These are phyloP conservation scores for Mythimna albipuncta DNA, from an alignment of 2,888 invertebrate species.

Conservation along the genomic window DNA sequence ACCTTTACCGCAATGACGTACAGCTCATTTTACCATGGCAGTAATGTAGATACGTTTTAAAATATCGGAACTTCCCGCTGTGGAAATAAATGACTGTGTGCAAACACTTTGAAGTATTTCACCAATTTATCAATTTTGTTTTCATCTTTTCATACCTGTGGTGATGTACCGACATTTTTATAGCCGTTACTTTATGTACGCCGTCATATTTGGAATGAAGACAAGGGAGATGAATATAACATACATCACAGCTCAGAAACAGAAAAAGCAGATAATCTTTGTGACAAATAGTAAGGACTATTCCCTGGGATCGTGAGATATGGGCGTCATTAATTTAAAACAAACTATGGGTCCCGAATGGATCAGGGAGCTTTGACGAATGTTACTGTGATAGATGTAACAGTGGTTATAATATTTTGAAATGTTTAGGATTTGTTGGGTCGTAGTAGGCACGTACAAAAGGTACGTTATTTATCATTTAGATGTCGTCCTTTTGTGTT, in stretches of 20 bases:
- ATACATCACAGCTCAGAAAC: slow-evolving; percentile 77
- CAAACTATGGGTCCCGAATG: slow-evolving; percentile 81
- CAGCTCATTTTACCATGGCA: slow-evolving; percentile 64
- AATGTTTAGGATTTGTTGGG: slow-evolving; percentile 55
- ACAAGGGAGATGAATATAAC: slow-evolving; percentile 71
- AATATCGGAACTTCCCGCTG: slow-evolving; percentile 69
- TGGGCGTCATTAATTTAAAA: slow-evolving; percentile 82
- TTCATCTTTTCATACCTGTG: slow-evolving; percentile 61
- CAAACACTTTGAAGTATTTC: slow-evolving; percentile 73
- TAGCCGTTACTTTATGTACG: slow-evolving; percentile 34
- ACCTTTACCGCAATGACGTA: slow-evolving; percentile 65
- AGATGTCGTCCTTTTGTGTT: slow-evolving; percentile 32
- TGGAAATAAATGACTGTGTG: slow-evolving; percentile 73
- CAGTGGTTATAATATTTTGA: slow-evolving; percentile 69
- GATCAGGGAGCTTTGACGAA: slow-evolving; percentile 77
- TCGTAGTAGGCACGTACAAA: slow-evolving; percentile 22
- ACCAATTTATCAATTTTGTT: slow-evolving; percentile 69
- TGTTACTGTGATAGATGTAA: slow-evolving; percentile 75
- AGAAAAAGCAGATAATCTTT: slow-evolving; percentile 85
- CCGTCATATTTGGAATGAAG: slow-evolving; percentile 64
- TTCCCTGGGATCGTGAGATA: slow-evolving; percentile 81
- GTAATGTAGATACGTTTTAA: slow-evolving; percentile 64
- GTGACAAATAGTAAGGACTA: slow-evolving; percentile 84
- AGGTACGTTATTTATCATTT: slow-evolving; percentile 39
- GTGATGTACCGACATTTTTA: slow-evolving; percentile 62